These are phyloP conservation scores for Heliconius cydno DNA, from an alignment of 2,888 invertebrate genomes.

Conservation along the genomic window DNA sequence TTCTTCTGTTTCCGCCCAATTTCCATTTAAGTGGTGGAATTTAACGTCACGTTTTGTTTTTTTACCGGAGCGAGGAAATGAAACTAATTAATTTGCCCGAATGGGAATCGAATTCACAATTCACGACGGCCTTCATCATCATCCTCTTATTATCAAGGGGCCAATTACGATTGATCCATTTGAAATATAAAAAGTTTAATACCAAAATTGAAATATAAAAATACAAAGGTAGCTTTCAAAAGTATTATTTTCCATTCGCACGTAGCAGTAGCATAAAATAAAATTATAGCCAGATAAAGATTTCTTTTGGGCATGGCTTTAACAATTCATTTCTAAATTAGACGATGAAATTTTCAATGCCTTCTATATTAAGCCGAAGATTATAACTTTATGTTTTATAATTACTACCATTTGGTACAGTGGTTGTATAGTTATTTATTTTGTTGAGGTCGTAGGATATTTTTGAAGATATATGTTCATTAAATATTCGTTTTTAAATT, in stretches of 20 bases:
- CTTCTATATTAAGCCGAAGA: slow-evolving; percentile 55
- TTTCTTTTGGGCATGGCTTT: slow-evolving; percentile 63
- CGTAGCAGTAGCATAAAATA: slow-evolving; percentile 30
- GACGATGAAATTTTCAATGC: slow-evolving; percentile 65
- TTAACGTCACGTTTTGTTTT: background rate
- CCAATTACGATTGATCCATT: background rate
- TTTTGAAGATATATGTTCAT: background rate
- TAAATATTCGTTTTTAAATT: no score
- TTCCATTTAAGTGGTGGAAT: background rate
- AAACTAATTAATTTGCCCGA: background rate
- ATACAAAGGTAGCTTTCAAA: background rate
- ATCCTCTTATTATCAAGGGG: no score
- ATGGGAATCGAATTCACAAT: background rate
- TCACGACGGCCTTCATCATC: background rate
- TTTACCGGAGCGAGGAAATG: background rate
- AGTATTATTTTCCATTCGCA: background rate
- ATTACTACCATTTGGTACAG: background rate
- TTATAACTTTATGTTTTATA: slow-evolving; percentile 48
- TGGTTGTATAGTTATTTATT: background rate
- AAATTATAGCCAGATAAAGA: slow-evolving; percentile 55
- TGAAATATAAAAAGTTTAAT: background rate
- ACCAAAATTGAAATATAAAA: background rate
- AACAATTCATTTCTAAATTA: slow-evolving; percentile 66
- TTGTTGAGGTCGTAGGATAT: background rate
- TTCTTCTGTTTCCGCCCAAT: background rate